These are phyloP conservation scores for Chionis minor DNA, from an alignment of 2,113 vertebrate species.

Conservation along the genomic window DNA sequence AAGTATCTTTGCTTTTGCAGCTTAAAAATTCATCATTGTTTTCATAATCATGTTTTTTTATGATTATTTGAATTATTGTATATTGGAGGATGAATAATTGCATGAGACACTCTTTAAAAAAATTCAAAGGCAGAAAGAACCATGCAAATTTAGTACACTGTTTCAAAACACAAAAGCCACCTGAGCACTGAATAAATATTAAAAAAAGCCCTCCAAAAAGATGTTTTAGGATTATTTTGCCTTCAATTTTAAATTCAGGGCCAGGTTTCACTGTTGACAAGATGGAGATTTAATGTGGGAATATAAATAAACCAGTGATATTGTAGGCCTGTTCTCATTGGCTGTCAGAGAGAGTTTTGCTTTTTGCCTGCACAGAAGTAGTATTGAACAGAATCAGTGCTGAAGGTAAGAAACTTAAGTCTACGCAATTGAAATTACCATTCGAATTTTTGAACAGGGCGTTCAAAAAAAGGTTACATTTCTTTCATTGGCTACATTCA, in stretches of 20 bases:
- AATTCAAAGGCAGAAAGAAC: background rate
- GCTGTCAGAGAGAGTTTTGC: background rate
- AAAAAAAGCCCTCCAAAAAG: background rate
- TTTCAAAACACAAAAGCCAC: background rate
- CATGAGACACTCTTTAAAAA: background rate
- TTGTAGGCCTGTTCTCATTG: rapidly evolving
- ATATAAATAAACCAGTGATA: background rate
- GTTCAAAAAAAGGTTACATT: background rate
- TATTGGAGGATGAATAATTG: background rate
- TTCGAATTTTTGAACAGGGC: background rate
- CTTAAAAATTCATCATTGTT: background rate
- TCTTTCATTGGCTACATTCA: background rate
- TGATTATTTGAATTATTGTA: background rate
- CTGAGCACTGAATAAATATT: background rate
- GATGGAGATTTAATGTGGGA: background rate
- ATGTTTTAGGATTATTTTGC: background rate
- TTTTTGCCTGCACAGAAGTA: background rate
- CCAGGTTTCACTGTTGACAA: background rate
- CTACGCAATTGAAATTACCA: background rate
- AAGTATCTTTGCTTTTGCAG: background rate
- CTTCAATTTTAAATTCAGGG: background rate
- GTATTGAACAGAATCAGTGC: background rate
- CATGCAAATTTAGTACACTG: background rate
- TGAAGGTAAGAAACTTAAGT: background rate
- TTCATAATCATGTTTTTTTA: background rate